Base-by-base conservation (phyloP, 2,888 invertebrate genomes). In the Spilosoma lubricipeda region DNA sequence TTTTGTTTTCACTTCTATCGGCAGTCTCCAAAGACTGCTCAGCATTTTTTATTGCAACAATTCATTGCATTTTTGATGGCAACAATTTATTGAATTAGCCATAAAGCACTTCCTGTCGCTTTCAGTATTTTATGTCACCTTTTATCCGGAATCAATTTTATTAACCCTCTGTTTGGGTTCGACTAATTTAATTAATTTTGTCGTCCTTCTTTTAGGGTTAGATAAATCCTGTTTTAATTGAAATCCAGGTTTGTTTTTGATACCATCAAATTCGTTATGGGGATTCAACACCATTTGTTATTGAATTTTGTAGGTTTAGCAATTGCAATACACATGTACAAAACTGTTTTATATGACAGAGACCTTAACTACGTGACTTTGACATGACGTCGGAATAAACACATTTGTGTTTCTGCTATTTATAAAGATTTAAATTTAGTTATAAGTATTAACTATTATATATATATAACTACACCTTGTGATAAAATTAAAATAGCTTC, bases 111-210 rank as follows among this genome's bases (percentile, higher is more conserved):
- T 45, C 8, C 20, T 48, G 71, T 18, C 82, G 30, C 74, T 78
- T 86, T 80, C 74, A 85, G 86, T 2, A 63, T 67, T 27, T 27
- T 74, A 71, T 67, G 73, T 71, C 70, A 23, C 59, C 70, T 80
- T 52, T 82, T 75, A 79, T 78, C 78, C 77, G 77, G 81, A 87
- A 88, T 86, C 86, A 87, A 88, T 87, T 89, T 87, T 87, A 86
- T 80, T 83, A 83, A 80, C 85, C 86, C 88, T 88, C 87, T 88
- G 87, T 86, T 86, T 85, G 81, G 84, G 83, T 80, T 80, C 74
- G 74, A 65, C 83, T 85, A 87, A 87, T 87, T 84, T 84, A 86
- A 88, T 89, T 85, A 83, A 85, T 80, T 86, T 77, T 30, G 73
- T 77, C 73, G 73, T 73, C 79, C 76, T 77, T 72, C 79, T 84